These are phyloP conservation scores for Podarcis raffonei DNA, from an alignment of 2,113 vertebrate species.

Conservation along the genomic window DNA sequence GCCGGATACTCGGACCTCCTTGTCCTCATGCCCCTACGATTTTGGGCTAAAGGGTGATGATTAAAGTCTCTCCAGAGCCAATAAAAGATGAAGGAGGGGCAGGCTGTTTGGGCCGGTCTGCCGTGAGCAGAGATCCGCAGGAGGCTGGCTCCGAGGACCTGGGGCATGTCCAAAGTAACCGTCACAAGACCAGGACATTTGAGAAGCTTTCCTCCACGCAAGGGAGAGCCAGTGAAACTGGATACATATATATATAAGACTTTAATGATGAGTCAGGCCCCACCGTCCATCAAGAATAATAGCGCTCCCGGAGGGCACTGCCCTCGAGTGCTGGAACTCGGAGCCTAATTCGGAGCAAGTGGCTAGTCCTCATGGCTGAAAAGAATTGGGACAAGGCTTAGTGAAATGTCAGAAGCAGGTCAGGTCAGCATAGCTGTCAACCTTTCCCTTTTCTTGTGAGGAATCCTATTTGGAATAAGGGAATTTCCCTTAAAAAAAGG, in stretches of 20 bases:
- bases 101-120: too few species aligned
- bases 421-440: too few species aligned
- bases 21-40: accelerated
- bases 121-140: background rate
- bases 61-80: background rate
- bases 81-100: background rate
- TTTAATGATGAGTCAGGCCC: too few species aligned
- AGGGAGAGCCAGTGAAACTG: too few species aligned
- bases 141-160: background rate
- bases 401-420: background rate
- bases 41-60: background rate
- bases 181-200: background rate
- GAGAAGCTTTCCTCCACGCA: too few species aligned
- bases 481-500: too few species aligned
- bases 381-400: background rate
- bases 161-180: background rate
- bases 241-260: background rate
- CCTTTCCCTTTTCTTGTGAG: too few species aligned
- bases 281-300: too few species aligned
- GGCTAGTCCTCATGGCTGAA: background rate
- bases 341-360: too few species aligned
- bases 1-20: background rate
- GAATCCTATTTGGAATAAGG: too few species aligned
- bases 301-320: background rate
- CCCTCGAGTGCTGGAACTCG: background rate